Percentiles rank a stretch among this genome's conserved stretches.
phyloP scores from a whole-genome alignment of 2,888 invertebrate species.

The Troides aeacus region DNA sequence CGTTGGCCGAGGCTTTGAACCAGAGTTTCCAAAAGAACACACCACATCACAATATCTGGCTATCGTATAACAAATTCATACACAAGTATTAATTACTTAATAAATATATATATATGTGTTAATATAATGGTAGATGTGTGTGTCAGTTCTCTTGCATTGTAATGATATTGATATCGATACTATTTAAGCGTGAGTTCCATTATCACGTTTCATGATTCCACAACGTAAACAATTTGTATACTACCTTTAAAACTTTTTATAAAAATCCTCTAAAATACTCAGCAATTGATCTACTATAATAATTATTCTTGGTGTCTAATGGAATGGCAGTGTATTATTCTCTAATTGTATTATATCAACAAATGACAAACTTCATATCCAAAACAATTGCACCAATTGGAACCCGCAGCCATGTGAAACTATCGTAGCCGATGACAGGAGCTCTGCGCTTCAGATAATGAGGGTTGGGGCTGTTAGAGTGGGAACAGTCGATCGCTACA shows the following conservation, averaged over 20 bases:
- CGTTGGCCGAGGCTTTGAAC: too few species aligned
- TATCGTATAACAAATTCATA: slow-evolving; percentile 3
- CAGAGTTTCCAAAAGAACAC: too few species aligned
- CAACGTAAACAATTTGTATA: neutral
- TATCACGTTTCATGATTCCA: too few species aligned
- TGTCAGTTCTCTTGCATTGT: neutral
- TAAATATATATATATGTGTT: too few species aligned
- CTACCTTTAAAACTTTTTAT: neutral
- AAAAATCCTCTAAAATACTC: neutral
- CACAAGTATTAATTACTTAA: neutral
- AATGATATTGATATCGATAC: too few species aligned
- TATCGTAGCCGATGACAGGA: slow-evolving; percentile 73
- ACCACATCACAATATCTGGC: neutral
- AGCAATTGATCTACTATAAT: slow-evolving; percentile 9
- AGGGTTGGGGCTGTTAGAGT: slow-evolving; percentile 58
- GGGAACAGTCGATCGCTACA: slow-evolving; percentile 41
- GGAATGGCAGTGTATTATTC: slow-evolving; percentile 31
- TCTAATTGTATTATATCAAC: slow-evolving; percentile 21
- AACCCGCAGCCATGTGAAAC: slow-evolving; percentile 33
- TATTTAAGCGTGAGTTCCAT: too few species aligned
- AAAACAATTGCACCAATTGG: slow-evolving; percentile 30
- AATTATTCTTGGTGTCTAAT: slow-evolving; percentile 27
- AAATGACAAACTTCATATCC: slow-evolving; percentile 23
- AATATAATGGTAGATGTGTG: too few species aligned
- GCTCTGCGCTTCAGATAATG: slow-evolving; percentile 75